Conservation (phyloP, 1,140 invertebrate genomes). For the Bemisia tabaci region DNA sequence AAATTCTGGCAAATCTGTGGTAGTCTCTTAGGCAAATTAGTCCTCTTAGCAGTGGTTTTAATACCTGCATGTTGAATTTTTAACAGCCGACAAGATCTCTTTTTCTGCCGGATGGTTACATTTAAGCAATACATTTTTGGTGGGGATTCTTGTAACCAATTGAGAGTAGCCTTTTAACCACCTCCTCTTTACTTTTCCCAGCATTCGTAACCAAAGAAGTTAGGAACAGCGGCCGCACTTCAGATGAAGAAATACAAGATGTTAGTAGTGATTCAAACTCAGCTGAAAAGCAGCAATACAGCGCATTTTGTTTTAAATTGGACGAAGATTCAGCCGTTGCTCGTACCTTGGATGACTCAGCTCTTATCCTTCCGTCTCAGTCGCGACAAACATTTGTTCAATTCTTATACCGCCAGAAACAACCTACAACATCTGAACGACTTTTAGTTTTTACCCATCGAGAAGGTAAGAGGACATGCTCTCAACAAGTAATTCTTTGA, state of each 20-base stretch:
- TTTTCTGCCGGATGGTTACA: too few relatives aligned
- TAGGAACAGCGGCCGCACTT: background rate
- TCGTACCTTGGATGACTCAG: background rate
- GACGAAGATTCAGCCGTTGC: background rate
- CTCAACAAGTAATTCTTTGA: background rate
- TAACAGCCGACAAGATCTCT: too few relatives aligned
- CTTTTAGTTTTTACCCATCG: background rate
- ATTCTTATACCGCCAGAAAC: background rate
- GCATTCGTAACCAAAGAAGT: background rate
- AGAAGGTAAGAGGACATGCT: background rate
- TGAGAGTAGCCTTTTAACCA: background rate
- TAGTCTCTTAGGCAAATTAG: too few relatives aligned
- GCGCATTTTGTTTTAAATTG: background rate
- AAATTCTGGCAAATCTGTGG: too few relatives aligned
- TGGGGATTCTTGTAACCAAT: too few relatives aligned
- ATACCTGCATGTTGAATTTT: too few relatives aligned
- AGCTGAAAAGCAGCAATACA: background rate
- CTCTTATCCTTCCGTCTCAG: background rate
- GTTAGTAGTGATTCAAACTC: background rate
- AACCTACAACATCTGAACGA: background rate
- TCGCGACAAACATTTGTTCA: background rate
- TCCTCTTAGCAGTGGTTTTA: too few relatives aligned
- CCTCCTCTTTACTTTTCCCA: background rate
- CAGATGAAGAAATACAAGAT: background rate
- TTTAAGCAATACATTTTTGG: too few relatives aligned